Percentiles rank a stretch among this genome's conserved stretches.
These are phyloP conservation scores for Leptinotarsa texana DNA, from an alignment of 1,140 invertebrate species.

Conservation along the genomic window DNA sequence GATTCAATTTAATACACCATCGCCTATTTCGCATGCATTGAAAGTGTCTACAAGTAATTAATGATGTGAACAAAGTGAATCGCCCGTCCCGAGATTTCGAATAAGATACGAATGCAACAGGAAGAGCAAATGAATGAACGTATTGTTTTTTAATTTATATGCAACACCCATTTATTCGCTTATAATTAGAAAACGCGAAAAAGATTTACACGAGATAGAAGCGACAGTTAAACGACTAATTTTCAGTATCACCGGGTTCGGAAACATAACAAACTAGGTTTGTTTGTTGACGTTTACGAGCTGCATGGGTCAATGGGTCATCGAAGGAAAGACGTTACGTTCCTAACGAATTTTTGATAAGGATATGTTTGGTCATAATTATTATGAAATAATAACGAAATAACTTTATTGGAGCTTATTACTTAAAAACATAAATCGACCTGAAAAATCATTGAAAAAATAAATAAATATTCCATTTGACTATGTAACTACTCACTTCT, in stretches of 20 bases:
- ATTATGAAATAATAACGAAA: no score
- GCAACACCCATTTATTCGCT: neutral
- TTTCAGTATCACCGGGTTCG: neutral
- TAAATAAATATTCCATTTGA: no score
- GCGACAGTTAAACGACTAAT: neutral
- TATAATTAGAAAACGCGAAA: neutral
- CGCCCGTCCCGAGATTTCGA: neutral
- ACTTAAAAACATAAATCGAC: no score
- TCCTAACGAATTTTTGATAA: neutral
- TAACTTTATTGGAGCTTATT: no score
- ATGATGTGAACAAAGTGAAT: neutral
- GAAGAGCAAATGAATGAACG: constrained; percentile 1
- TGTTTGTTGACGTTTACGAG: neutral
- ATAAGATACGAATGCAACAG: neutral
- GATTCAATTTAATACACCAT: neutral
- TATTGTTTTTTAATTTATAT: constrained; percentile 9
- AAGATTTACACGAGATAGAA: neutral
- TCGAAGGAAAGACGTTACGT: neutral
- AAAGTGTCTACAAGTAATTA: constrained; percentile 4
- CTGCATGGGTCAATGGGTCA: neutral
- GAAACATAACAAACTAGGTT: neutral
- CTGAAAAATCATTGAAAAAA: no score
- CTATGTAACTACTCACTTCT: no score
- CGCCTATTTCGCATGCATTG: neutral
- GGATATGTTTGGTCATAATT: neutral